Percentiles rank a stretch among this genome's conserved stretches.
phyloP scores from a whole-genome alignment of 1,140 invertebrate species.

The Scaptomyza hsui region DNA sequence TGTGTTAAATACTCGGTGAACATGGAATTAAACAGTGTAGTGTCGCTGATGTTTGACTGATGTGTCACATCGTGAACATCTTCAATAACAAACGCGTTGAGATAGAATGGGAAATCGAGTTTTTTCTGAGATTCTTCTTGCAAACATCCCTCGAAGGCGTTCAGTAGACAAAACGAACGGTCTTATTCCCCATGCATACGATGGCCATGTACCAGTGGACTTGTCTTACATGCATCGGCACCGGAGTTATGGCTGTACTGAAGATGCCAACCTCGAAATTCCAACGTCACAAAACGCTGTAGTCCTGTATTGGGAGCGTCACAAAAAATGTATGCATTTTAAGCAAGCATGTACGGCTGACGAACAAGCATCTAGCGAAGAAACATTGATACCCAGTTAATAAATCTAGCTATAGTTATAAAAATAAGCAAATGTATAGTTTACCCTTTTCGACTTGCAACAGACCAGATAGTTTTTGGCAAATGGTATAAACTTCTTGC shows the following conservation, averaged over 20 bases:
- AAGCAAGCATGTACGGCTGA: constrained; percentile 87
- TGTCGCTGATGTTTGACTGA: constrained; percentile 98
- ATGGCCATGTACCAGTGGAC: constrained; percentile 99
- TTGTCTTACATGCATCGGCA: constrained; percentile 96
- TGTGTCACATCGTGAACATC: constrained; percentile 92
- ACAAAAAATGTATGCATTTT: constrained; percentile 95
- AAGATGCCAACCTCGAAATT: constrained; percentile 89
- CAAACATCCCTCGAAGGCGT: constrained; percentile 90
- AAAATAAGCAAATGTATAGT: not conserved
- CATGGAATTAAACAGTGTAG: constrained; percentile 98
- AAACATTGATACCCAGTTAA: constrained; percentile 1
- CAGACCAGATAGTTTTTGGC: too few species aligned
- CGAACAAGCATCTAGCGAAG: constrained; percentile 81
- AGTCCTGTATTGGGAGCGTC: constrained; percentile 90
- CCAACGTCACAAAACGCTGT: constrained; percentile 92
- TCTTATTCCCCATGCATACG: constrained; percentile 93
- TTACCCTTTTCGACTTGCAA: constrained; percentile 34
- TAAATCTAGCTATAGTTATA: not conserved
- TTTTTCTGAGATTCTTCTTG: constrained; percentile 94
- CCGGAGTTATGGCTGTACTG: constrained; percentile 79
- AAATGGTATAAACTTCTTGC: too few species aligned
- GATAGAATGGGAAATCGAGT: constrained; percentile 90
- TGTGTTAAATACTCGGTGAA: constrained; percentile 95
- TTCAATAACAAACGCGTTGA: constrained; percentile 88
- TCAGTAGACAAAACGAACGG: constrained; percentile 88